Evolutionary conservation across 2,888 invertebrate genomes (phyloP), one percentile per base, ranked within the genome.

Genomic region (Ceriagrion tenellum): DNA sequence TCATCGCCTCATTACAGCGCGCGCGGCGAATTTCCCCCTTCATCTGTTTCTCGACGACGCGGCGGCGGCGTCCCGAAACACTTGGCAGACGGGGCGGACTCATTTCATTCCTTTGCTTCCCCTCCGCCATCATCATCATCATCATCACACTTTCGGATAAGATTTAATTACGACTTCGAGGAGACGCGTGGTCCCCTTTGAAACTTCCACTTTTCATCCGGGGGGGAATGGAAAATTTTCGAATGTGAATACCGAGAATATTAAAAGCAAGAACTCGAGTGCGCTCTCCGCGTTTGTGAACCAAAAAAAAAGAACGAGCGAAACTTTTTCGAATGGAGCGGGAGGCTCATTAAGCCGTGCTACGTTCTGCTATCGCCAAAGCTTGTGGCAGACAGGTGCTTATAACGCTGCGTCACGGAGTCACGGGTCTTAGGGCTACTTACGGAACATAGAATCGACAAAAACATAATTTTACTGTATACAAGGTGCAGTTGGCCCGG

Each of bases 51-150:
- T 26, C 16, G 35, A 35, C 16, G 23, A 26, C 8, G 30, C 30
- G 30, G 74, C 74, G 81, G 81, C 81, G 81, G 81, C 81, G 81
- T 81, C 81, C 81, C 81, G 81, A 81, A 81, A 81, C 81, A 81
- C 81, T 81, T 74, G 20, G 69, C 35, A 13, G 35, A 35, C 13
- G 12, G 81, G 81, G 81, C 81, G 69, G 69, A 8, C 12, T 81
- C 81, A 35, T 81, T 30, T 81, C 35, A 16, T 30, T 69, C 69
- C n/a, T 69, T n/a, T 8, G n/a, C n/a, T 13, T 35, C 81, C 35
- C 81, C 81, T 13, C 81, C 16, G 13, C n/a, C 81, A 35, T 35
- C 69, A n/a, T n/a, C n/a, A n/a, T n/a, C 69, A 26, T 35, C 81
- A 81, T 35, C 81, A 81, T 81, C 69, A 35, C 30, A 16, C 81